phyloP scores from a whole-genome alignment of 2,797 vertebrate species.

The Rallus crepitans region DNA sequence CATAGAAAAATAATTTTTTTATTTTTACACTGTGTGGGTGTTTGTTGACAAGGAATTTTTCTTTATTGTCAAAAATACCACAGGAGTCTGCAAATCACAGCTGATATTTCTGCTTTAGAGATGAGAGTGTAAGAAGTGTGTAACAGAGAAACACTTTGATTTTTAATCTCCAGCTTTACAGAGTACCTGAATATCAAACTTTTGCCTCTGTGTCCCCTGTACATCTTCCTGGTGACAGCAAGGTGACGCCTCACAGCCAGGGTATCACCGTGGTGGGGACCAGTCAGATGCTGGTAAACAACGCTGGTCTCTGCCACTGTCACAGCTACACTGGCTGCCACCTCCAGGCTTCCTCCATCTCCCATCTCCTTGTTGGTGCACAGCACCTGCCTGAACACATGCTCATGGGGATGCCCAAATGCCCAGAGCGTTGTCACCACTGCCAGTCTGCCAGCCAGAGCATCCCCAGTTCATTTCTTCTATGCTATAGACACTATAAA shows the following conservation, averaged over 20 bases:
- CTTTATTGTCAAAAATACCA: neutral
- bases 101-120: neutral
- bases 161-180: neutral
- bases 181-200: neutral
- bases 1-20: no score
- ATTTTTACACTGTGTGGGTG: neutral
- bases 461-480: neutral
- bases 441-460: neutral
- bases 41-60: neutral
- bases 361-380: neutral
- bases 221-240: neutral
- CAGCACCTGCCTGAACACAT: neutral
- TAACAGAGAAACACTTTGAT: neutral
- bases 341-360: rapidly evolving
- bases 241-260: neutral
- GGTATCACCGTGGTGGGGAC: no score
- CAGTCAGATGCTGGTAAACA: rapidly evolving
- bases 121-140: neutral
- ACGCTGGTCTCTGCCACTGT: neutral
- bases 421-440: neutral
- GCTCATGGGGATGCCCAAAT: rapidly evolving
- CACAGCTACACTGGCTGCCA: neutral
- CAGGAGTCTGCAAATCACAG: neutral
- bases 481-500: neutral
- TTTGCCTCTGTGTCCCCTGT: rapidly evolving